A percentile compares a stretch with the other conserved stretches of the same genome.
Conservation (phyloP, 2,113 vertebrate species). For the Strix aluco region DNA sequence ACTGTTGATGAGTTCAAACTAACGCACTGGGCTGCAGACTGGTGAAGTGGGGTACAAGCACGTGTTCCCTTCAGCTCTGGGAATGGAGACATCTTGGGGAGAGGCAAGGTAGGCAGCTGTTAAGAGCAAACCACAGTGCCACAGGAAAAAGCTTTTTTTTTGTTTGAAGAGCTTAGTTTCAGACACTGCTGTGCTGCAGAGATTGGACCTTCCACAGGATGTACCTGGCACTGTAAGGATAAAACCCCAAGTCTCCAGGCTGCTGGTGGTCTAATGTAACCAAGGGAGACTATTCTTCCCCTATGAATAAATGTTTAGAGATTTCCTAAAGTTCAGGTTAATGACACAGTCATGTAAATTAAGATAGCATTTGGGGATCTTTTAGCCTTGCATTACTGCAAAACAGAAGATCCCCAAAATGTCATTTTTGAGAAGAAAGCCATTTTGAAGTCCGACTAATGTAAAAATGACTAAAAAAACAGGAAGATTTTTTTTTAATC, state of each 20-base stretch:
- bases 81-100: neutral
- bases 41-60: neutral
- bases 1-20: rapidly evolving
- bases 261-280: neutral
- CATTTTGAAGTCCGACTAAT: neutral
- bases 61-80: neutral
- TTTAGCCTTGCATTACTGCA: neutral
- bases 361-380: neutral
- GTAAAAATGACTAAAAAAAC: neutral
- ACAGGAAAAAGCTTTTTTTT: neutral
- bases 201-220: neutral
- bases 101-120: neutral
- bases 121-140: neutral
- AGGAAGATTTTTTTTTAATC: neutral
- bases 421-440: neutral
- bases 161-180: neutral
- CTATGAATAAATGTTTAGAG: neutral
- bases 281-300: neutral
- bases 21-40: rapidly evolving
- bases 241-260: neutral
- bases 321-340: neutral
- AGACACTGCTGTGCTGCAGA: neutral
- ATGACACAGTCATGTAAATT: neutral
- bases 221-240: neutral
- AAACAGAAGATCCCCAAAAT: neutral